Evolutionary conservation across 2,113 vertebrate species (phyloP), one percentile per base, ranked within the genome.

Genomic region (Cnemophilus loriae): DNA sequence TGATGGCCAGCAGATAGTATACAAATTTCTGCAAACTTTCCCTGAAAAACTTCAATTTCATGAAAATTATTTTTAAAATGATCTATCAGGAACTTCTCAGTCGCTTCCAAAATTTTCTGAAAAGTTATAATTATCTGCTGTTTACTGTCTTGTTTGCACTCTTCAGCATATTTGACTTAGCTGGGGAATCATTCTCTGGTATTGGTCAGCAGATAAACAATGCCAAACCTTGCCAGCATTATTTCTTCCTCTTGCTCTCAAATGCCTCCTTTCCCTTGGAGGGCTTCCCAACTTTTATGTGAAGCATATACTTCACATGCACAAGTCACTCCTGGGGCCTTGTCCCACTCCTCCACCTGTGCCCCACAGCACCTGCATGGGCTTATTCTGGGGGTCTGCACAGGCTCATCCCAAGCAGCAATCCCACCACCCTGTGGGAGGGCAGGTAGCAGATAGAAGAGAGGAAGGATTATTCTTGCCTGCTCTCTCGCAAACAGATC

Each of bases 351-450:
- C 39, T 74, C 20, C 23, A 41, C 16, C 37, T 74, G 61, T 82
- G 67, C 50, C 33, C 42, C 56, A 26, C 0, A 3, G 30, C 75
- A 73, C 56, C 78, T 68, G 46, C 13, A 26, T 11, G n/a, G 57
- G 71, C 6, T 71, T 75, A 4, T 52, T 20, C 16, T 55, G 32
- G 35, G 28, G 49, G 9, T 78, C 76, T 84, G 73, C 47, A 63
- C 13, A 56, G 60, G 19, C 56, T 86, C 61, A 56, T 28, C 49
- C 44, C 30, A 30, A 81, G 22, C 12, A 71, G 52, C 33, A 79
- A 24, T 32, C 35, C 30, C 75, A 57, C 28, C 13, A 8, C 28
- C 14, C 63, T 0, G 0, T 9, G 8, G 33, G 35, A 87, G 7
- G 32, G 61, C 44, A 67, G 44, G 68, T 32, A 89, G 71, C 67